Evolutionary conservation across 2,113 vertebrate genomes (phyloP).

Genomic region (Oreotrochilus melanogaster): DNA sequence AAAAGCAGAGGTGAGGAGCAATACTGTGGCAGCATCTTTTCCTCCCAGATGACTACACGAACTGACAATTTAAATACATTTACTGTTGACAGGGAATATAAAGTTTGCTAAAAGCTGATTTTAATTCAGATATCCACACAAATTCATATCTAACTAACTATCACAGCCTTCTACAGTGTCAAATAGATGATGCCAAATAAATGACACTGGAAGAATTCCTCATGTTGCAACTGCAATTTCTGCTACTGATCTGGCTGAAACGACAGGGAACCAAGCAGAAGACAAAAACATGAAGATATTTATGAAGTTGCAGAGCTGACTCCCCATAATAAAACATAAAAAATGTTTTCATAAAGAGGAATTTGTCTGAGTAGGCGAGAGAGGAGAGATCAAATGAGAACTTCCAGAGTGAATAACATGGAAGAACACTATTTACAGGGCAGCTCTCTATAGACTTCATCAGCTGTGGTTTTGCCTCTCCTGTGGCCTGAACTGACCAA

Average conservation of each 20-base stretch:
- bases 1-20: background rate
- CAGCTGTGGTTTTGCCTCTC: background rate
- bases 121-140: background rate
- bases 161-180: background rate
- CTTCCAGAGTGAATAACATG: rapidly evolving
- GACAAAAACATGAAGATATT: background rate
- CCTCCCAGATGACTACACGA: background rate
- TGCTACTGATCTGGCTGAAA: background rate
- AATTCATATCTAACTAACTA: conserved; percentile 28
- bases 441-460: background rate
- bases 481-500: background rate
- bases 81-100: background rate
- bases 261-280: background rate
- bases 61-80: conserved; percentile 11
- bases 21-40: background rate
- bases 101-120: conserved; percentile 11
- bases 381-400: background rate
- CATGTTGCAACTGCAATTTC: background rate
- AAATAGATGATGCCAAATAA: conserved; percentile 45
- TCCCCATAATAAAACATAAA: background rate
- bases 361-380: background rate
- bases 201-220: conserved; percentile 4
- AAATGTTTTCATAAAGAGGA: background rate
- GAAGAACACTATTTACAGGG: background rate
- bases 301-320: background rate